These are phyloP conservation scores for Euclidia mi DNA, from an alignment of 2,888 invertebrate genomes.

Conservation along the genomic window DNA sequence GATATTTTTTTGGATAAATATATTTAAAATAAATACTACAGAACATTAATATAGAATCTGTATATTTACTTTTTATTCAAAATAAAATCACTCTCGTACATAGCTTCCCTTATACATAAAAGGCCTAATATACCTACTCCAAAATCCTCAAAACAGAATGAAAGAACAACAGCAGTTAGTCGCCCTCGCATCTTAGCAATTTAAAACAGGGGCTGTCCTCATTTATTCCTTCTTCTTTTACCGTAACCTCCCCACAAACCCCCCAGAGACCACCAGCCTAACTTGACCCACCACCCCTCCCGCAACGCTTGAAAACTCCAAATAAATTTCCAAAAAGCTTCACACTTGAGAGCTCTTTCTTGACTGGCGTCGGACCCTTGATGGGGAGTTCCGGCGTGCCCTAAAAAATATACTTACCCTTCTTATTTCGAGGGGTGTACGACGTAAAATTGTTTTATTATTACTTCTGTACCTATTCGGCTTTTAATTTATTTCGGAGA, in stretches of 20 bases:
- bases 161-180: conserved; percentile 65
- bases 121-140: conserved; percentile 13
- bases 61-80: too few species aligned
- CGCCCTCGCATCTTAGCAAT: conserved; percentile 76
- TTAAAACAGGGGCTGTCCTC: conserved; percentile 79
- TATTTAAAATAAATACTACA: too few species aligned
- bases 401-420: conserved; percentile 74
- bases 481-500: conserved; percentile 43
- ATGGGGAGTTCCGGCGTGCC: conserved; percentile 60
- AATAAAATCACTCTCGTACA: too few species aligned
- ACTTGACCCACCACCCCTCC: conserved; percentile 51
- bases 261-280: conserved; percentile 57
- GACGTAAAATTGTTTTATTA: conserved; percentile 64
- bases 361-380: conserved; percentile 60
- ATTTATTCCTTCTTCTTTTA: conserved; percentile 83
- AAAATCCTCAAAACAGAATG: conserved; percentile 63
- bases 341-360: conserved; percentile 55
- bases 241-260: conserved; percentile 55
- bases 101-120: too few species aligned
- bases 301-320: conserved; percentile 26
- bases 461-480: conserved; percentile 60
- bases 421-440: conserved; percentile 75
- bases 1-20: too few species aligned
- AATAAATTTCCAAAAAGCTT: conserved; percentile 16
- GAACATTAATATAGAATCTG: too few species aligned